Conservation (phyloP, 2,888 invertebrate genomes). For the Torymus aiolomorphi region DNA sequence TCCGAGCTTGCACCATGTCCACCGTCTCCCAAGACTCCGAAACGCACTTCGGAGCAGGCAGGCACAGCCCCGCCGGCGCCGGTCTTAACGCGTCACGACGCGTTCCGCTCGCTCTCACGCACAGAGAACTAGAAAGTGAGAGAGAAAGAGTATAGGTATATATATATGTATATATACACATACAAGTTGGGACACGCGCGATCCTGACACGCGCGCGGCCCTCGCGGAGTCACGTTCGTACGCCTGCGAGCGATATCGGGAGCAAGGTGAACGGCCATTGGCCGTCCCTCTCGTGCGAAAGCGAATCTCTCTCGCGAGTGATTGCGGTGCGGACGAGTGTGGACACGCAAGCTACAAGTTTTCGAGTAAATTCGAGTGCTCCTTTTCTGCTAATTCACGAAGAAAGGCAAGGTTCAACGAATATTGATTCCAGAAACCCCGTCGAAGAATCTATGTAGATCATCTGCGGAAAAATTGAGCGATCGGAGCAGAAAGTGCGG, state of each 20-base stretch:
- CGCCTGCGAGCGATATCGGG: conserved; percentile 43
- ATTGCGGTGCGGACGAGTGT: no score
- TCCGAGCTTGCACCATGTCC: neutral
- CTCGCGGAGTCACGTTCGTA: conserved; percentile 31
- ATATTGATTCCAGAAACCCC: no score
- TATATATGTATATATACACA: no score
- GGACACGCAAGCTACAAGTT: no score
- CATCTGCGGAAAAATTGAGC: no score
- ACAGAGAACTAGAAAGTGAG: no score
- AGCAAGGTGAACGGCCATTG: conserved; percentile 64
- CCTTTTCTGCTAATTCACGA: no score
- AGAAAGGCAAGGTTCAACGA: no score
- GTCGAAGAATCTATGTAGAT: no score
- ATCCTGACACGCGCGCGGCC: conserved; percentile 24
- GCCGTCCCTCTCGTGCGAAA: neutral
- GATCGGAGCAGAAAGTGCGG: no score
- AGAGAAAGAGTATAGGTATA: no score
- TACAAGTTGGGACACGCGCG: neutral
- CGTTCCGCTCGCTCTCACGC: neutral
- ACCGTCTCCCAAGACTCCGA: neutral
- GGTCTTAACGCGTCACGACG: conserved; percentile 3
- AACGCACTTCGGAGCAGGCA: conserved; percentile 6
- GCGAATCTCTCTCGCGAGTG: neutral
- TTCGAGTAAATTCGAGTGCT: no score
- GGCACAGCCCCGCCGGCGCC: conserved; percentile 12